Base-by-base conservation (phyloP, 2,888 invertebrate species). In the Lasioglossum lativentre region DNA sequence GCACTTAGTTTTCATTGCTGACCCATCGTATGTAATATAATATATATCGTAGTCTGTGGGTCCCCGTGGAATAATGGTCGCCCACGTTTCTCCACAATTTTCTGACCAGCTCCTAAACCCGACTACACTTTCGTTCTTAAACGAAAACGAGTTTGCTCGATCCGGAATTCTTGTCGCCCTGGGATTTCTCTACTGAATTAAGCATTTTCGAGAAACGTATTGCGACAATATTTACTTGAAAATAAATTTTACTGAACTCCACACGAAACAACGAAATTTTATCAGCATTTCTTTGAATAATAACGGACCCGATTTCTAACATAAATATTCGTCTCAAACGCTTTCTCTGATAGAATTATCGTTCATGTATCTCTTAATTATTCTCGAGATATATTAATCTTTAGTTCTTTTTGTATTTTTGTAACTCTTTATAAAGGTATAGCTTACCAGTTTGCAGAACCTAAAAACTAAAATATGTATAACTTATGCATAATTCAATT, bases 1-100 rank as follows among this genome's bases (percentile, higher is more conserved):
- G 94, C 94, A 94, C 94, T 95, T 94, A 95, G 93, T 95, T 95
- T 95, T 95, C 95, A 95, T 95, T 95, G 95, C 94, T 90, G 93
- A 92, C 92, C 93, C 92, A 91, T 93, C 92, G 91, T 91, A 86
- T 90, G 93, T 94, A 94, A 95, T 94, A 95, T 94, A 94, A 94
- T 95, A 95, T 94, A 94, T 94, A 94, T 94, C 90, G 90, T 92
- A 90, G 92, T 92, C 89, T 93, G 94, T 94, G 92, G 89, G 92
- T 94, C 95, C 94, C 95, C 84, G 92, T 87, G 95, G 95, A 89
- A 92, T 91, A 85, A 86, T 90, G 91, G 80, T 91, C 92, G 82
- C 82, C 82, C 87, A 91, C 92, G 90, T 92, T 93, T 87, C 90
- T 91, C 90, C 91, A 83, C 80, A 78, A 87, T 80, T 86, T 88